Evolutionary conservation across 2,888 invertebrate species (phyloP), one percentile per base, ranked within the genome.

Genomic region (Beris chalybata): DNA sequence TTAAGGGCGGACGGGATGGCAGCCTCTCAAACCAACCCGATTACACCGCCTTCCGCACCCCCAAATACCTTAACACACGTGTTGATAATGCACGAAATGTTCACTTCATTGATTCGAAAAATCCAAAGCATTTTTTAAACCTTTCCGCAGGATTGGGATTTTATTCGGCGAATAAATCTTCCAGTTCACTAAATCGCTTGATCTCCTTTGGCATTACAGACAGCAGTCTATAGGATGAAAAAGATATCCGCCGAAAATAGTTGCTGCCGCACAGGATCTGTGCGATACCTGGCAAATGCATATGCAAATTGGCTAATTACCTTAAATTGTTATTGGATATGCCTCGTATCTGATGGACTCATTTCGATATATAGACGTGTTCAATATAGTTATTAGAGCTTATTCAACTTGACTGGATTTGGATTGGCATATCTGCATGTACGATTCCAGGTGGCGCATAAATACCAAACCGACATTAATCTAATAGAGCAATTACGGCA

Each of bases 101-200:
- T 30, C 48, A 59, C 58, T 59, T 47, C 58, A 59, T 59, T 59
- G 58, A 48, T 31, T 44, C 13, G 22, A 47, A 45, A 57, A 45
- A 57, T 45, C 45, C 13, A 30, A 13, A 47, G 48, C 12, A 31
- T 47, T 15, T 44, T 48, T 12, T 13, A 56, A 56, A 43, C 38
- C 29, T 43, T 31, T 31, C 12, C 32, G 22, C 31, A 6, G 38
- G 11, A 32, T 43, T 15, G 12, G 31, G 30, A 31, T 54, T 54
- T 31, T 54, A 31, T 54, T 54, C 54, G 38, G 38, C 7, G 56
- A 43, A 56, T 56, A 56, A 56, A 61, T 61, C 61, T 43, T 61
- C 38, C 61, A 61, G 50, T 43, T 61, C 61, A 61, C 50, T 61
- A 61, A 52, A 22, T 38, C 52, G 61, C 52, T 52, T 61, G 61